phyloP scores from a whole-genome alignment of 2,113 vertebrate species.

The Neotoma lepida region DNA sequence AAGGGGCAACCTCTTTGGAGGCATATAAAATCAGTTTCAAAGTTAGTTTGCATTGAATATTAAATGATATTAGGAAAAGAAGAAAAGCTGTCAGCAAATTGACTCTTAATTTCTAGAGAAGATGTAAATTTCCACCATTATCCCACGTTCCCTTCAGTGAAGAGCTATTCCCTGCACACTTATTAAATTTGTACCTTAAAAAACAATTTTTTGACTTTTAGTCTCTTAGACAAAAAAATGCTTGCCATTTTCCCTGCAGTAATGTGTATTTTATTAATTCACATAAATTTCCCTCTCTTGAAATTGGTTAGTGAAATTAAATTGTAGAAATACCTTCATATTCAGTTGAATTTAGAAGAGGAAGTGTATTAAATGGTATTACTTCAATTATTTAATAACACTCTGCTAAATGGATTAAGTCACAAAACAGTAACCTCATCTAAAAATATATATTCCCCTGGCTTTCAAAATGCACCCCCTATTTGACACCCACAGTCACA shows the following conservation, averaged over 20 bases:
- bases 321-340: constrained; percentile 18
- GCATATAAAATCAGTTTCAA: constrained; percentile 28
- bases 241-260: constrained; percentile 34
- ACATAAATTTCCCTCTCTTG: constrained; percentile 43
- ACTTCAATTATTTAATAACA: constrained; percentile 66
- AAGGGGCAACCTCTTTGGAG: neutral
- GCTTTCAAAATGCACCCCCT: neutral
- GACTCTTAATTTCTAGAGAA: constrained; percentile 59
- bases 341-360: constrained; percentile 35
- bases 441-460: neutral
- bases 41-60: constrained; percentile 56
- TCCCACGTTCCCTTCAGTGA: constrained; percentile 19
- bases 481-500: neutral
- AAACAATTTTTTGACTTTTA: constrained; percentile 59
- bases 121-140: constrained; percentile 54
- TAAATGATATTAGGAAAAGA: constrained; percentile 48
- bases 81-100: constrained; percentile 21
- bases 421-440: constrained; percentile 32
- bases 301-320: constrained; percentile 62
- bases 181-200: constrained; percentile 58
- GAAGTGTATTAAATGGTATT: neutral
- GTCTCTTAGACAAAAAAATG: constrained; percentile 53
- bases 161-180: constrained; percentile 2
- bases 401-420: neutral
- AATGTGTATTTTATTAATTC: constrained; percentile 62